These are phyloP conservation scores for Petrosia ficiformis DNA, from an alignment of 37 sponge, comb jelly and placozoan genomes.

Conservation along the genomic window DNA sequence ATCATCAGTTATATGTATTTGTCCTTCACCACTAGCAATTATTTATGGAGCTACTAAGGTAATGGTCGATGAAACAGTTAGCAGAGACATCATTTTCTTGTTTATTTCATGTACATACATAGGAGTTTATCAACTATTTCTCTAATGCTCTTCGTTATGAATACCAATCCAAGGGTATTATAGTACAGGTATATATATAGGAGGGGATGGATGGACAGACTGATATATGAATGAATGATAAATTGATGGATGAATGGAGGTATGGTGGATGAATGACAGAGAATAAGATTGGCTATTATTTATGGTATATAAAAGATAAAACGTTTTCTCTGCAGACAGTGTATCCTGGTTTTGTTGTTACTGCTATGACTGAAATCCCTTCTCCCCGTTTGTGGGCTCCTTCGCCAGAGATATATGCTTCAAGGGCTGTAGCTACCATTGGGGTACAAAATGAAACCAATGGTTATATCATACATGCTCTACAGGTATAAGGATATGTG, in stretches of 20 bases:
- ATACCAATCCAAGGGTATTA: slow-evolving; percentile 59
- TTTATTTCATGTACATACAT: neutral
- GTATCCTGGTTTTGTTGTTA: slow-evolving; percentile 48
- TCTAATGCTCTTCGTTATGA: slow-evolving; percentile 49
- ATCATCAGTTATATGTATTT: slow-evolving; percentile 9
- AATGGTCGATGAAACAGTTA: too few species aligned
- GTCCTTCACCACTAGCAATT: slow-evolving; percentile 1
- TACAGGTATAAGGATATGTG: slow-evolving; percentile 23
- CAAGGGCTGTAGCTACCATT: slow-evolving; percentile 57
- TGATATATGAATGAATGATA: too few species aligned
- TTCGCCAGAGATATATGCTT: slow-evolving; percentile 13
- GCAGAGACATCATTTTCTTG: neutral
- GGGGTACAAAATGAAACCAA: slow-evolving; percentile 35
- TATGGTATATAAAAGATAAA: neutral
- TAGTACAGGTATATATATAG: slow-evolving; percentile 68
- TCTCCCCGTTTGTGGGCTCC: slow-evolving; percentile 21
- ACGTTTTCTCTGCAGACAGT: slow-evolving; percentile 25
- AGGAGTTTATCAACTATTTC: slow-evolving; percentile 55
- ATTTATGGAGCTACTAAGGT: slow-evolving; percentile 63
- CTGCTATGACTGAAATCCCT: slow-evolving; percentile 32
- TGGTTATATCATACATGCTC: slow-evolving; percentile 38
- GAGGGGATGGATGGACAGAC: too few species aligned
- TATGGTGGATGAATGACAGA: neutral
- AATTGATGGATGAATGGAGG: too few species aligned
- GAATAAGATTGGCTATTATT: neutral